Percentiles rank a stretch among this genome's conserved stretches.
These are phyloP conservation scores for Mechanitis mazaeus DNA, from an alignment of 2,888 invertebrate species.

Conservation along the genomic window DNA sequence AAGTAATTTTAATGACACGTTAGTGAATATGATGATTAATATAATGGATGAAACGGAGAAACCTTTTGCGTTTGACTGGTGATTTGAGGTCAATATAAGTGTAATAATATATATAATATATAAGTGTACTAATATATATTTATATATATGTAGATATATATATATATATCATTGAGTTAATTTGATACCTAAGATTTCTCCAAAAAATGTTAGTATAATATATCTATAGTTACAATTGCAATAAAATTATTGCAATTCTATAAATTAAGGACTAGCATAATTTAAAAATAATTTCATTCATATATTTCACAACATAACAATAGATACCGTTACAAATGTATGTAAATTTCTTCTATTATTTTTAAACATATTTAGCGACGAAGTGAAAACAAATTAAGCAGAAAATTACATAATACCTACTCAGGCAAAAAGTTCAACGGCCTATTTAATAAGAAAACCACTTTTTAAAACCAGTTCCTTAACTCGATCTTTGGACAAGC, in stretches of 20 bases:
- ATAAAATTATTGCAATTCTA: neutral
- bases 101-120: too few species aligned
- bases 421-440: slow-evolving; percentile 66
- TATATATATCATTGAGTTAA: too few species aligned
- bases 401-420: slow-evolving; percentile 52
- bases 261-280: neutral
- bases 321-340: neutral
- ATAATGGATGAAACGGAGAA: too few species aligned
- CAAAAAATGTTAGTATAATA: neutral
- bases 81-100: too few species aligned
- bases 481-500: slow-evolving; percentile 48
- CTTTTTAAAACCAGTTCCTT: slow-evolving; percentile 66
- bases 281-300: neutral
- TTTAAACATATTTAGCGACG: slow-evolving; percentile 32
- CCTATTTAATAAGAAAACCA: slow-evolving; percentile 65
- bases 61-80: too few species aligned
- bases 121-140: too few species aligned
- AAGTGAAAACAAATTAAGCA: slow-evolving; percentile 57
- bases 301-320: neutral
- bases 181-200: too few species aligned
- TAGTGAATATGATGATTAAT: too few species aligned
- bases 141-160: too few species aligned
- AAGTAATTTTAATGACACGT: too few species aligned
- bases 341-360: slow-evolving; percentile 27
- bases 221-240: neutral